These are phyloP conservation scores for Antedon mediterranea DNA, from an alignment of 53 echinoderm and acorn worm genomes.

Conservation along the genomic window DNA sequence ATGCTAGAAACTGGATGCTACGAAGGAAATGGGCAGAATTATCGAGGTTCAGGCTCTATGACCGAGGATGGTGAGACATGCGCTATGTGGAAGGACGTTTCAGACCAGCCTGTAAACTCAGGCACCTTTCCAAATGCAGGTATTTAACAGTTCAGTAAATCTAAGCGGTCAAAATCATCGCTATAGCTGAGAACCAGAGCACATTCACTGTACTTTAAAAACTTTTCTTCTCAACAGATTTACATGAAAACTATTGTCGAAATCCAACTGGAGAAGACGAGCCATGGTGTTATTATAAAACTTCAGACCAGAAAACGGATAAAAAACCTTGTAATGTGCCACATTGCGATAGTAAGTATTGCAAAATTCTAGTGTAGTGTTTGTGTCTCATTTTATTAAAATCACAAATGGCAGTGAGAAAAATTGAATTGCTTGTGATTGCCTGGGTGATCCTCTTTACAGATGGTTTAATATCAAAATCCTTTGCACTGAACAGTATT, in stretches of 20 bases:
- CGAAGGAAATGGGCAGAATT: constrained; percentile 34
- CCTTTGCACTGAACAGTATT: too few species aligned
- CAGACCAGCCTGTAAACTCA: constrained; percentile 23
- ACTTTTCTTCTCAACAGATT: too few species aligned
- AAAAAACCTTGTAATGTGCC: constrained; percentile 21
- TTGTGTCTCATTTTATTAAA: not conserved
- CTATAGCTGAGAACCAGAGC: too few species aligned
- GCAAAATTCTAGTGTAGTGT: too few species aligned
- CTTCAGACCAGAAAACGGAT: not conserved
- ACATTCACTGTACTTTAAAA: too few species aligned
- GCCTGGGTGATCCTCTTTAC: too few species aligned
- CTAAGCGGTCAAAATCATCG: too few species aligned
- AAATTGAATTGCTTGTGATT: too few species aligned
- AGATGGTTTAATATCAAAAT: too few species aligned
- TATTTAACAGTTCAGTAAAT: constrained; percentile 3
- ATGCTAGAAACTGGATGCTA: constrained; percentile 56
- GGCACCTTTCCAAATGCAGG: constrained; percentile 24
- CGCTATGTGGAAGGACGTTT: constrained; percentile 19
- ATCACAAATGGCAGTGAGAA: too few species aligned
- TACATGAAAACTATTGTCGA: constrained; percentile 45
- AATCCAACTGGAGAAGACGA: constrained; percentile 24
- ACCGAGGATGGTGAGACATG: constrained; percentile 24
- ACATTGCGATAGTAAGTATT: constrained; percentile 36
- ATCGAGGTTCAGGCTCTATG: constrained; percentile 26
- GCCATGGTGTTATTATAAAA: constrained; percentile 42